Evolutionary conservation across 2,888 invertebrate species (phyloP).

Genomic region (Caenorhabditis sp.): DNA sequence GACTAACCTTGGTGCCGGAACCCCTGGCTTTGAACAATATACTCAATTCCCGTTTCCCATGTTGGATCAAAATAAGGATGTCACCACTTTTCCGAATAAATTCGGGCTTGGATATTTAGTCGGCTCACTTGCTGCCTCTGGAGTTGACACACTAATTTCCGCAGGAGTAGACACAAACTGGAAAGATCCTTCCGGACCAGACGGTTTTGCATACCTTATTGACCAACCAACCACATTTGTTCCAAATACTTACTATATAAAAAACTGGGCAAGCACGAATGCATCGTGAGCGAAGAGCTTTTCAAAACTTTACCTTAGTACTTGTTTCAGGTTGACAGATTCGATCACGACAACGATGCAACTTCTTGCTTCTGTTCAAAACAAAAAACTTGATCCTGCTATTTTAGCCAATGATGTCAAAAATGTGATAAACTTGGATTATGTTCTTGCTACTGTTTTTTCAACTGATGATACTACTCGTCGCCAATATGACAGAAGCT

Average conservation of each 20-base stretch:
- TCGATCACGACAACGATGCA: conserved; percentile 59
- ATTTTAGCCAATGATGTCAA: conserved; percentile 63
- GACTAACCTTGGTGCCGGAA: conserved; percentile 39
- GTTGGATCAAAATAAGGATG: conserved; percentile 60
- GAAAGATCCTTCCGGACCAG: conserved; percentile 73
- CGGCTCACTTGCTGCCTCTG: conserved; percentile 57
- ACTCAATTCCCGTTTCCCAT: conserved; percentile 68
- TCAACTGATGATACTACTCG: conserved; percentile 74
- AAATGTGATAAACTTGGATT: conserved; percentile 75
- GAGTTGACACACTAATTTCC: conserved; percentile 65
- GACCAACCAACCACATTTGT: conserved; percentile 76
- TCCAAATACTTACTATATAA: conserved; percentile 70
- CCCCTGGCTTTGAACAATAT: neutral
- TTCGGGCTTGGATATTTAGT: conserved; percentile 60
- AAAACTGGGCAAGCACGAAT: conserved; percentile 65
- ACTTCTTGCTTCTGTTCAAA: conserved; percentile 58
- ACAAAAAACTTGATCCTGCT: conserved; percentile 56
- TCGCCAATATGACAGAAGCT: conserved; percentile 73
- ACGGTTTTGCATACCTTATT: conserved; percentile 73
- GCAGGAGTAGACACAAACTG: conserved; percentile 77
- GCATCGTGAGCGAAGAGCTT: conserved; percentile 7
- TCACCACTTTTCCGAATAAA: conserved; percentile 37
- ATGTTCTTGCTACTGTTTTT: conserved; percentile 70
- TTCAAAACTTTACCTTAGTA: neutral
- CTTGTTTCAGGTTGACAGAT: conserved; percentile 31